phyloP scores from a whole-genome alignment of 2,113 vertebrate species.

The Falcunculus frontatus region DNA sequence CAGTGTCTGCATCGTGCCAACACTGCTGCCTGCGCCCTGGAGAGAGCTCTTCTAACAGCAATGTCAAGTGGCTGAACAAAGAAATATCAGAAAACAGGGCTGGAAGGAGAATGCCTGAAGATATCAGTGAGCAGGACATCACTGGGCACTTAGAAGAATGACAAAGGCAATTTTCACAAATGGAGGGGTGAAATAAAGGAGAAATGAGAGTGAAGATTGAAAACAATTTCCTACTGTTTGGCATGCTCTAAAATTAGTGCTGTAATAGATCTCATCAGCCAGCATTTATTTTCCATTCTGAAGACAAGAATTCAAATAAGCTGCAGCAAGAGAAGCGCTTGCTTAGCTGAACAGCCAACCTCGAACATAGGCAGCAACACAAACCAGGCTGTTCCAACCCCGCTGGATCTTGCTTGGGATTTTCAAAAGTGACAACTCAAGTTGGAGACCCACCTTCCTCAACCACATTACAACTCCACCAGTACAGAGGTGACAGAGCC shows the following conservation, averaged over 20 bases:
- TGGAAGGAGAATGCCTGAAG: not conserved
- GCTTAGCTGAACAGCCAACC: not conserved
- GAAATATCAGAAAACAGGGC: not conserved
- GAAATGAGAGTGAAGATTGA: not conserved
- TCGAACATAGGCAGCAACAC: not conserved
- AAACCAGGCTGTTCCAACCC: not conserved
- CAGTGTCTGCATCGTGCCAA: not conserved
- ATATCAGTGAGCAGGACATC: not conserved
- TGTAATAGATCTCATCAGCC: constrained; percentile 43
- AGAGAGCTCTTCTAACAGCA: not conserved
- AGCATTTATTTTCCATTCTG: constrained; percentile 33
- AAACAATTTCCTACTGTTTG: constrained; percentile 38
- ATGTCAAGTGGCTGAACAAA: not conserved
- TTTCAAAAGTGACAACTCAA: not conserved
- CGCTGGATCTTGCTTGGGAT: not conserved
- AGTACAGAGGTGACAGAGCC: not conserved
- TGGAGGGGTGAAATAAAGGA: not conserved
- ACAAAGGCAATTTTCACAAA: not conserved
- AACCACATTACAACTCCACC: too few relatives aligned
- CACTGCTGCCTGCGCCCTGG: not conserved
- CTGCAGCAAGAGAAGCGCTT: not conserved
- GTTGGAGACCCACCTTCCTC: not conserved
- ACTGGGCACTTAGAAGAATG: not conserved
- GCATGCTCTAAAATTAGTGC: constrained; percentile 47
- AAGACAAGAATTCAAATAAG: constrained; percentile 46